A percentile compares a stretch with the other conserved stretches of the same genome.
These are phyloP conservation scores for Stenichneumon culpator DNA, from an alignment of 2,888 invertebrate species.

Conservation along the genomic window DNA sequence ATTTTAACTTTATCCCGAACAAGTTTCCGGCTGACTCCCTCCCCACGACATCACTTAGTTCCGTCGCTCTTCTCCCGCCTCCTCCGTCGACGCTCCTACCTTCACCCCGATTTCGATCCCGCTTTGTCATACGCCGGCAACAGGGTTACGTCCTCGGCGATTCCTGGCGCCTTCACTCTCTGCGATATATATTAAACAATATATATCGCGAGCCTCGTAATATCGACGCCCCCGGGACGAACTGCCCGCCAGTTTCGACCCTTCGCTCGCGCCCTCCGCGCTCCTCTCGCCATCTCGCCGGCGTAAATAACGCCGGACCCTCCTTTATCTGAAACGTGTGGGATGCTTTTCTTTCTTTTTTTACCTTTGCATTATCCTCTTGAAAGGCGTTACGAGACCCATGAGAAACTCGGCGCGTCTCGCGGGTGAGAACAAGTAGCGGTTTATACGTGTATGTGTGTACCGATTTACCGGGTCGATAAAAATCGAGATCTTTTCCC, in stretches of 20 bases:
- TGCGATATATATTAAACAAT: not conserved
- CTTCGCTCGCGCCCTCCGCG: not conserved
- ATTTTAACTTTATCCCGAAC: constrained; percentile 80
- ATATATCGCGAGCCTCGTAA: not conserved
- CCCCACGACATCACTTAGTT: constrained; percentile 20
- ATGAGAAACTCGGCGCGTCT: constrained; percentile 12
- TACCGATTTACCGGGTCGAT: constrained; percentile 16
- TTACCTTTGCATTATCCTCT: not conserved
- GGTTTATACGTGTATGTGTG: not conserved
- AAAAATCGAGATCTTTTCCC: constrained; percentile 18
- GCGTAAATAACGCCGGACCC: constrained; percentile 13
- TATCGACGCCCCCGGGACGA: constrained; percentile 1
- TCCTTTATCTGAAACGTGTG: constrained; percentile 3
- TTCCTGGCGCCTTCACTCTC: not conserved
- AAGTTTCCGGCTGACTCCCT: constrained; percentile 39
- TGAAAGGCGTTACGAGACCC: constrained; percentile 46
- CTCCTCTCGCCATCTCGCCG: not conserved
- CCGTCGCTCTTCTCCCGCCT: constrained; percentile 28
- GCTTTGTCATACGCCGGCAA: not conserved
- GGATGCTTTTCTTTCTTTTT: not conserved
- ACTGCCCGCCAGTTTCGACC: not conserved
- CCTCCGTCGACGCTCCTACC: not conserved
- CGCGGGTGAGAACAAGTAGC: constrained; percentile 11
- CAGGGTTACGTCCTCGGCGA: not conserved
- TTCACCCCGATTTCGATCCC: not conserved